Percentiles rank a stretch among this genome's conserved stretches.
Conservation (phyloP, 2,888 invertebrate genomes). For the Drosophila kuntzei region DNA sequence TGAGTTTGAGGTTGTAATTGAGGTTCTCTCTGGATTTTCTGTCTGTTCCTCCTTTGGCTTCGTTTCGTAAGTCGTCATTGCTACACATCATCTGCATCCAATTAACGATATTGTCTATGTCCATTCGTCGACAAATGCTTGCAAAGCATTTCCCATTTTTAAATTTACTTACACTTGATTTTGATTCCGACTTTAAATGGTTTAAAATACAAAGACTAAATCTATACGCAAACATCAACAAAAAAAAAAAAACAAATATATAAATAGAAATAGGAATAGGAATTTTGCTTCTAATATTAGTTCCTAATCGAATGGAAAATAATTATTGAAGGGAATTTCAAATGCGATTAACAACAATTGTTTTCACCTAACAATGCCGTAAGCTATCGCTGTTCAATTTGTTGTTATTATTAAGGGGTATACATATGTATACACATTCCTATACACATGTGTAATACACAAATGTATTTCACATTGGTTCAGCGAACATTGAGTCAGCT, state of each 20-base stretch:
- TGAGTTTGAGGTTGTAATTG: background rate
- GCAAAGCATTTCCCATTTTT: conserved; percentile 60
- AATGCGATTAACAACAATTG: conserved; percentile 6
- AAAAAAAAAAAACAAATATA: background rate
- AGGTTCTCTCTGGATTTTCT: background rate
- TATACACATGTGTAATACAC: conserved; percentile 5
- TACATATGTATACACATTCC: background rate
- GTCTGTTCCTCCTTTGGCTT: background rate
- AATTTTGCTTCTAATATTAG: conserved; percentile 11
- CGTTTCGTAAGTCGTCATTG: conserved; percentile 14
- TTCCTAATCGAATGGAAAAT: background rate
- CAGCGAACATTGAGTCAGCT: conserved; percentile 17
- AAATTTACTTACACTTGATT: conserved; percentile 18
- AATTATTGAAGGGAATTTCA: conserved; percentile 32
- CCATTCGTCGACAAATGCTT: conserved; percentile 41
- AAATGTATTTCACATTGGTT: conserved; percentile 5
- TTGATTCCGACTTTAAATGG: conserved; percentile 12
- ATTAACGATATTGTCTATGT: conserved; percentile 28
- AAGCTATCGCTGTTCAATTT: background rate
- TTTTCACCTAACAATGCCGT: background rate
- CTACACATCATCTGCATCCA: conserved; percentile 29
- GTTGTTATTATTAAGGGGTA: conserved; percentile 2
- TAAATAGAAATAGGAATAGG: background rate
- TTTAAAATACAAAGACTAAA: background rate
- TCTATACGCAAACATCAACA: conserved; percentile 13